Percentiles rank a stretch among this genome's conserved stretches.
Conservation (phyloP, 2,797 vertebrate species). For the Scomberomorus guttatus region DNA sequence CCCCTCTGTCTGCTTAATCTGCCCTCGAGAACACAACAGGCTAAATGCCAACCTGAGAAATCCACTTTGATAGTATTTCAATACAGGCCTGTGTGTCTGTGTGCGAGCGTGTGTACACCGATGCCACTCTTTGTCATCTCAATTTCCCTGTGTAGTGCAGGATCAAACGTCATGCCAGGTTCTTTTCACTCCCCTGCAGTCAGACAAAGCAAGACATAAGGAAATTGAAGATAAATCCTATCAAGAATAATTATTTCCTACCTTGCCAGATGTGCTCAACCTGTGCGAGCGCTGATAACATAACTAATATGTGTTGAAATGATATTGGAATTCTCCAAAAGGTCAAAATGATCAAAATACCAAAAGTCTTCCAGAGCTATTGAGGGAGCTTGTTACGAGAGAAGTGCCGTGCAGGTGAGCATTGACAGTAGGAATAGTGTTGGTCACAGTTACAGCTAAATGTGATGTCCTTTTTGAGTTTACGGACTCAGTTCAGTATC, state of each 20-base stretch:
- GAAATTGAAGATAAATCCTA: conserved; percentile 72
- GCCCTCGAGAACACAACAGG: conserved; percentile 21
- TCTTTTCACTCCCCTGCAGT: conserved; percentile 57
- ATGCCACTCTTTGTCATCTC: conserved; percentile 50
- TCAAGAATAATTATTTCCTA: conserved; percentile 73
- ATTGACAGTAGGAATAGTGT: conserved; percentile 10
- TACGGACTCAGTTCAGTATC: not conserved
- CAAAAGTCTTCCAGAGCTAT: conserved; percentile 39
- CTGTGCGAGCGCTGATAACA: conserved; percentile 76
- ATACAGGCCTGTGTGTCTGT: not conserved
- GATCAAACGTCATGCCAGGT: conserved; percentile 52
- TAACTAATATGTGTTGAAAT: conserved; percentile 65
- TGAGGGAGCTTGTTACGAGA: conserved; percentile 19
- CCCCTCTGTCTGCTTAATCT: conserved; percentile 27
- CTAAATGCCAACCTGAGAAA: conserved; percentile 59
- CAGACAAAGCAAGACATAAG: conserved; percentile 71
- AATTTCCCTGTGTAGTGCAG: conserved; percentile 29
- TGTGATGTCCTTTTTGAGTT: conserved; percentile 7
- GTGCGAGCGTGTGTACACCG: not conserved
- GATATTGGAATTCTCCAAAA: conserved; percentile 53
- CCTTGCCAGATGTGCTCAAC: conserved; percentile 66
- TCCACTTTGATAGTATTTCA: conserved; percentile 29
- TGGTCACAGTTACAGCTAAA: conserved; percentile 19
- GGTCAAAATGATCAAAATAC: conserved; percentile 69
- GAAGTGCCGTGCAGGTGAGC: not conserved